A percentile compares a stretch with the other conserved stretches of the same genome.
phyloP scores from a whole-genome alignment of 2,888 invertebrate species.

The Phengaris alcon region DNA sequence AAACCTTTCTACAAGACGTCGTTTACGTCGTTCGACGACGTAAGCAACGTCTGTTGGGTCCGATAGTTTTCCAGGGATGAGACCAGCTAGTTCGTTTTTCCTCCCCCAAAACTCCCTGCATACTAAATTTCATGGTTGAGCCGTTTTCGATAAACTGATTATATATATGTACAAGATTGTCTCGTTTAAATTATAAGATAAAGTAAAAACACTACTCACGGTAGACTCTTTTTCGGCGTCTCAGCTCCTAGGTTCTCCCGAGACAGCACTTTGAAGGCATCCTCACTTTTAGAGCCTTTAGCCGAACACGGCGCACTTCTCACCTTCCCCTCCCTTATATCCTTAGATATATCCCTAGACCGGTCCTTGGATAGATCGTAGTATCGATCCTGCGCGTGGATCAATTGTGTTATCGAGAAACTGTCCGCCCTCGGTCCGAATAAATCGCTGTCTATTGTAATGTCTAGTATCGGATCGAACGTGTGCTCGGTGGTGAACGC shows the following conservation, averaged over 20 bases:
- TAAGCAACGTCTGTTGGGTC: too few species aligned
- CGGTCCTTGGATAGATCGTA: constrained; percentile 60
- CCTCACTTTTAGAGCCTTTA: constrained; percentile 40
- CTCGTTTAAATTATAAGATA: too few species aligned
- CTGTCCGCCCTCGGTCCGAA: constrained; percentile 64
- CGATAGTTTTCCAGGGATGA: too few species aligned
- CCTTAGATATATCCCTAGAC: not conserved
- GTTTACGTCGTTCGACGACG: too few species aligned
- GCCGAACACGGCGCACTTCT: constrained; percentile 51
- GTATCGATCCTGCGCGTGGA: constrained; percentile 72
- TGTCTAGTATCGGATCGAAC: constrained; percentile 54
- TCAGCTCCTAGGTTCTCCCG: constrained; percentile 35
- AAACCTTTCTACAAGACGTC: too few species aligned
- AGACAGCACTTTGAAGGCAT: constrained; percentile 40
- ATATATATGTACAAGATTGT: too few species aligned
- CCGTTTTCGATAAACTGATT: too few species aligned
- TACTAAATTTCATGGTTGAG: too few species aligned
- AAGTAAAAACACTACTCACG: constrained; percentile 38
- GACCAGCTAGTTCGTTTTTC: too few species aligned
- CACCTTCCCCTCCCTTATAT: constrained; percentile 42
- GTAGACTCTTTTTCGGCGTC: constrained; percentile 35
- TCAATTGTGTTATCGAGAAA: constrained; percentile 69
- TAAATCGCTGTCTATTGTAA: constrained; percentile 58
- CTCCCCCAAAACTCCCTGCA: too few species aligned
- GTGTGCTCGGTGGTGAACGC: constrained; percentile 68